These are phyloP conservation scores for Tetragnatha versicolor DNA, from an alignment of 1,140 invertebrate genomes.

Conservation along the genomic window DNA sequence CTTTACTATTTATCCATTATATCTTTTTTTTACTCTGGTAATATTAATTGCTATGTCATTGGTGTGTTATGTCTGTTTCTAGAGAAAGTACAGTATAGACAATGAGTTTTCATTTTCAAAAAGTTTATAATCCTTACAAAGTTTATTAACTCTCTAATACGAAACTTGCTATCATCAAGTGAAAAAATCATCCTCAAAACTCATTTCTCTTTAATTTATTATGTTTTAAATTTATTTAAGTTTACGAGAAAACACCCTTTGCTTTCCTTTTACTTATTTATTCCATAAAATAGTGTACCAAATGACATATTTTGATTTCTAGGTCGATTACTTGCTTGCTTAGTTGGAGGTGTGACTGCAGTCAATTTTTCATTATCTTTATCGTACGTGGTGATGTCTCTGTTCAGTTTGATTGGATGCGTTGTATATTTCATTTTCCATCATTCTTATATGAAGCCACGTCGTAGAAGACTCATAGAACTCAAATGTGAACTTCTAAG, in stretches of 20 bases:
- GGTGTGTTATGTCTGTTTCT: too few relatives aligned
- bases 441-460: slow-evolving; percentile 34
- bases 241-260: not conserved
- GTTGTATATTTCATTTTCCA: slow-evolving; percentile 26
- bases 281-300: not conserved
- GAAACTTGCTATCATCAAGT: not conserved
- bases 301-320: not conserved
- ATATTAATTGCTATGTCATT: not conserved
- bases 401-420: not conserved
- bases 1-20: not conserved
- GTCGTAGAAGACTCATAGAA: slow-evolving; percentile 18
- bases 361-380: slow-evolving; percentile 22
- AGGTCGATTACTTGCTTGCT: slow-evolving; percentile 19
- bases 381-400: slow-evolving; percentile 5
- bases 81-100: not conserved
- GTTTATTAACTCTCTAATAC: not conserved
- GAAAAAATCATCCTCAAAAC: not conserved
- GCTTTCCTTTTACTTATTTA: not conserved
- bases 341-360: not conserved
- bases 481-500: slow-evolving; percentile 21
- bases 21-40: not conserved
- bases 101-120: not conserved
- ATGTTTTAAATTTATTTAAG: not conserved
- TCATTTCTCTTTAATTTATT: not conserved
- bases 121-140: not conserved